A percentile compares a stretch with the other conserved stretches of the same genome.
phyloP scores from a whole-genome alignment of 2,797 vertebrate species.

The Mormyrops attenuatus region DNA sequence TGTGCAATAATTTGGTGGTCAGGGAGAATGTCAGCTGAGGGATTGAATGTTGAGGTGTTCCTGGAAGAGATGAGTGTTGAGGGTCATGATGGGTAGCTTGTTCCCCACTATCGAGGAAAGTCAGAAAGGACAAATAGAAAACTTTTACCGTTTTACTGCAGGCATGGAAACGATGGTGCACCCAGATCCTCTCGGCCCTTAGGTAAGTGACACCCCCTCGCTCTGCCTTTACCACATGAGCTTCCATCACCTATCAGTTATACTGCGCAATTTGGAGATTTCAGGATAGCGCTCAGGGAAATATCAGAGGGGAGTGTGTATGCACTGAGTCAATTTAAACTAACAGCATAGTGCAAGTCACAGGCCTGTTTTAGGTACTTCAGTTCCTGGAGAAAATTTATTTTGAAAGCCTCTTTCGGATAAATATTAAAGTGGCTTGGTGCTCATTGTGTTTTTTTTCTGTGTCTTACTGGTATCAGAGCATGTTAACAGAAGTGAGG shows the following conservation, averaged over 20 bases:
- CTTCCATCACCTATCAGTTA: not conserved
- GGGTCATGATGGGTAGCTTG: not conserved
- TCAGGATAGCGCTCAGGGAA: not conserved
- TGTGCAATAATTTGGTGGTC: not conserved
- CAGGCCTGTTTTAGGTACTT: not conserved
- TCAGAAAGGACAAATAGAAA: not conserved
- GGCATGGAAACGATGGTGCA: conserved; percentile 99
- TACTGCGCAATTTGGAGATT: not conserved
- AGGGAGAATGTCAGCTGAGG: not conserved
- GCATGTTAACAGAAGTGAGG: not conserved
- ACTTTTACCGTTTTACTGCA: conserved; percentile 43
- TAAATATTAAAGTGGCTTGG: not conserved
- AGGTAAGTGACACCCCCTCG: conserved; percentile 62
- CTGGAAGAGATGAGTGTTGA: not conserved
- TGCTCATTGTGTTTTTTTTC: not conserved
- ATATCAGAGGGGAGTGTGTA: not conserved
- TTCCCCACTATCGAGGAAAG: not conserved
- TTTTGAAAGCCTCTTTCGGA: not conserved
- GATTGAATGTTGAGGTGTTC: not conserved
- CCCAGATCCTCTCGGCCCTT: conserved; percentile 94
- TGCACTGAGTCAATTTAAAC: not conserved
- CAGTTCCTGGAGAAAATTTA: not conserved
- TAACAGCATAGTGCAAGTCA: not conserved
- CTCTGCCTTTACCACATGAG: not conserved
- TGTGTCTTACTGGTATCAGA: not conserved